These are phyloP conservation scores for Enchytraeus crypticus DNA, from an alignment of 2,888 invertebrate genomes.

Conservation along the genomic window DNA sequence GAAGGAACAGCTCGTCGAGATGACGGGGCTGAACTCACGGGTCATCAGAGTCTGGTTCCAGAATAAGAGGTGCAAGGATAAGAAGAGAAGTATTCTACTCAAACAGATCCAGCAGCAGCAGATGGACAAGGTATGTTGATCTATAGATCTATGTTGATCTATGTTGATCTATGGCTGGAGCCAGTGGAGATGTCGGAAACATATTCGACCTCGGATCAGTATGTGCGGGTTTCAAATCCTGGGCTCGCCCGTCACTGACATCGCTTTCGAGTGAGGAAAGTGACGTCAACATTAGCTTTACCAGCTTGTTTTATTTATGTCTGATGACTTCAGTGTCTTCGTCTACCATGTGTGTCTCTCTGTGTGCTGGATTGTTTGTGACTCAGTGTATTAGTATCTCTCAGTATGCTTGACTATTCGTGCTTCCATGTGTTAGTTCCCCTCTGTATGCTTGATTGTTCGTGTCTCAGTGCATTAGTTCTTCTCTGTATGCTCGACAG, in stretches of 20 bases:
- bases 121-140: conserved; percentile 54
- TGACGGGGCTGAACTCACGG: conserved; percentile 91
- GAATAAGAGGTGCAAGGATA: conserved; percentile 50
- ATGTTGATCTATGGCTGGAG: not conserved
- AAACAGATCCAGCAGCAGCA: conserved; percentile 96
- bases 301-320: not conserved
- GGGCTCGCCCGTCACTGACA: no score
- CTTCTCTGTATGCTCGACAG: not conserved
- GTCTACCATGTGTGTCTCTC: no score
- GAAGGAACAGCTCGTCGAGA: conserved; percentile 98
- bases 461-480: not conserved
- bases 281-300: no score
- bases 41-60: conserved; percentile 99
- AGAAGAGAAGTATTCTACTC: conserved; percentile 76
- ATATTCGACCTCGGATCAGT: no score
- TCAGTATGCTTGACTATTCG: no score
- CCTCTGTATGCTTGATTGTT: not conserved
- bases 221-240: no score
- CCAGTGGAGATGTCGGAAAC: no score
- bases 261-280: no score
- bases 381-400: no score
- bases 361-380: no score
- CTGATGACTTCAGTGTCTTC: no score
- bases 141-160: not conserved
- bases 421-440: no score